These are phyloP conservation scores for Equus przewalskii DNA, from an alignment of 2,113 vertebrate genomes.

Conservation along the genomic window DNA sequence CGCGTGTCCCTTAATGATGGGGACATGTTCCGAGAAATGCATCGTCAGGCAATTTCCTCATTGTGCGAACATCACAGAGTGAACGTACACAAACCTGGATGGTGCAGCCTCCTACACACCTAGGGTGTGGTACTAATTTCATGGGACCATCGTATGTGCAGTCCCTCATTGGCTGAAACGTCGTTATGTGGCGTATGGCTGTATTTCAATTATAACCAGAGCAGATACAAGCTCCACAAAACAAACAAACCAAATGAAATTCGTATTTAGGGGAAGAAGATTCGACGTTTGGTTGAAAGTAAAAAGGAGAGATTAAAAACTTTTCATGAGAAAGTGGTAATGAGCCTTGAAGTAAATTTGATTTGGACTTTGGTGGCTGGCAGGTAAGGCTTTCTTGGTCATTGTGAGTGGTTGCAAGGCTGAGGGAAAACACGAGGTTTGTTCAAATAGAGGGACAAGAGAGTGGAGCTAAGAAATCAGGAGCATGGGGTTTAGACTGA, in stretches of 20 bases:
- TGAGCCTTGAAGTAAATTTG: not conserved
- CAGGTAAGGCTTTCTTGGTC: not conserved
- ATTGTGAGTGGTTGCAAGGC: not conserved
- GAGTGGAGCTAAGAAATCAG: not conserved
- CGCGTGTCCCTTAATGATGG: no score
- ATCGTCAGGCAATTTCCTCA: no score
- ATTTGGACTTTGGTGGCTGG: not conserved
- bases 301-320: not conserved
- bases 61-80: no score
- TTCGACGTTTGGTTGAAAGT: not conserved
- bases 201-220: not conserved
- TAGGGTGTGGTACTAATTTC: no score
- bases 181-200: no score
- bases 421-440: not conserved
- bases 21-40: no score
- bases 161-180: no score
- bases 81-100: no score
- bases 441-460: not conserved
- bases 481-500: not conserved
- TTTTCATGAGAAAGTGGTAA: not conserved
- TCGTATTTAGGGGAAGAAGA: not conserved
- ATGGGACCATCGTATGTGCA: no score
- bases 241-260: not conserved
- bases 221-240: not conserved
- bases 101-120: no score